Base-by-base conservation (phyloP, 2,888 invertebrate species). In the Diploptera punctata region DNA sequence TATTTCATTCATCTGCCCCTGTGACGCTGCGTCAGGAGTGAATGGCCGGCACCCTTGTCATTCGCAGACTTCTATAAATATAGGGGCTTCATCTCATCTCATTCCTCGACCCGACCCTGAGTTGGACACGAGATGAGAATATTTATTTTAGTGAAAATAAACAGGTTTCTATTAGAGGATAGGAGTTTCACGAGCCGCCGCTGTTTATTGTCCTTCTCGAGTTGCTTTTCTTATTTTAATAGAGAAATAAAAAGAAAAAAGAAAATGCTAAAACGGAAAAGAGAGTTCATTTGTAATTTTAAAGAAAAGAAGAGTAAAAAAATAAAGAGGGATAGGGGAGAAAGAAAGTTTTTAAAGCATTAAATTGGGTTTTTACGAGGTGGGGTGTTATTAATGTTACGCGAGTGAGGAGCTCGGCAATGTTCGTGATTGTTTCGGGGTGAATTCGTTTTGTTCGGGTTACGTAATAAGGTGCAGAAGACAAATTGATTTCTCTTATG, bases 241-340 rank as follows among this genome's bases (percentile, higher is more conserved):
- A 47, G 65, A 31, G 61, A 10, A 61, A 61, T 29, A 31, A 38
- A 26, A 60, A 26, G n/a, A n/a, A 54, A 54, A 61, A 19, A 18
- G 26, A 65, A 29, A 65, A 65, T 44, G 65, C 29, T 65, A 47
- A 65, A 65, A 47, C 65, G 65, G 65, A 65, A 65, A 65, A 65
- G 65, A 65, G 65, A 65, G 65, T 65, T 65, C 65, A 65, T 65
- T 65, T 65, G 65, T 65, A 65, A 65, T 65, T 65, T 65, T 65
- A 65, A 65, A 65, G 65, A 65, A 65, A 65, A 18, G 47, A 47
- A n/a, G 26, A 24, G n/a, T n/a, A n/a, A 38, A 62, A n/a, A 62
- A 62, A 43, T 38, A 19, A 54, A 19, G 62, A n/a, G n/a, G n/a
- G n/a, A n/a, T n/a, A n/a, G 5, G 33, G 33, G 10, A 33, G 10